phyloP scores from a whole-genome alignment of 2,113 vertebrate genomes.

The Montifringilla adamsi region DNA sequence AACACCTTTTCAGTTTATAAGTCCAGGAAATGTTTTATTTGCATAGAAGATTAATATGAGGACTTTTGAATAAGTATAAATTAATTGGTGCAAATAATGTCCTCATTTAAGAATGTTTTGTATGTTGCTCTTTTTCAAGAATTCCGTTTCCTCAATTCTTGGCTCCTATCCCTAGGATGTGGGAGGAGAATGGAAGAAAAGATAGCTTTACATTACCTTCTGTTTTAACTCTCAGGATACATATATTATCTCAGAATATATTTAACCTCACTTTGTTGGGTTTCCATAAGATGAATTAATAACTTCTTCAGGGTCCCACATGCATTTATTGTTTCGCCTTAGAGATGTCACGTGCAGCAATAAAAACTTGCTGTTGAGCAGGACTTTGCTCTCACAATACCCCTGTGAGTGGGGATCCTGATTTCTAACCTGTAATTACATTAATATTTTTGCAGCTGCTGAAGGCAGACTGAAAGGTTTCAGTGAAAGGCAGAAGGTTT shows the following conservation, averaged over 20 bases:
- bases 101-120: not conserved
- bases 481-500: not conserved
- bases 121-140: not conserved
- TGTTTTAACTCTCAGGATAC: not conserved
- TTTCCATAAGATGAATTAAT: not conserved
- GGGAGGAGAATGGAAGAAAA: not conserved
- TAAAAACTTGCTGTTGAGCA: not conserved
- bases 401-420: not conserved
- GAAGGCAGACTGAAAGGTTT: not conserved
- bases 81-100: not conserved
- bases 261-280: not conserved
- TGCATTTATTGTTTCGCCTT: not conserved
- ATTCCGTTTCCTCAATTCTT: not conserved
- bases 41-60: not conserved
- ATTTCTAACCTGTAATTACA: slow-evolving; percentile 4
- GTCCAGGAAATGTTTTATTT: not conserved
- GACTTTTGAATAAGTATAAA: not conserved
- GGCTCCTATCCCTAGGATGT: not conserved
- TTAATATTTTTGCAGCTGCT: slow-evolving; percentile 17
- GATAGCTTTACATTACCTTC: not conserved
- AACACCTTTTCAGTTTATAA: not conserved
- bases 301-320: not conserved
- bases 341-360: not conserved
- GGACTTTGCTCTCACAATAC: not conserved
- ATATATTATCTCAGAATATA: not conserved